Percentiles rank a stretch among this genome's conserved stretches.
Conservation (phyloP, 2,797 vertebrate species). For the Poecilia wingei region DNA sequence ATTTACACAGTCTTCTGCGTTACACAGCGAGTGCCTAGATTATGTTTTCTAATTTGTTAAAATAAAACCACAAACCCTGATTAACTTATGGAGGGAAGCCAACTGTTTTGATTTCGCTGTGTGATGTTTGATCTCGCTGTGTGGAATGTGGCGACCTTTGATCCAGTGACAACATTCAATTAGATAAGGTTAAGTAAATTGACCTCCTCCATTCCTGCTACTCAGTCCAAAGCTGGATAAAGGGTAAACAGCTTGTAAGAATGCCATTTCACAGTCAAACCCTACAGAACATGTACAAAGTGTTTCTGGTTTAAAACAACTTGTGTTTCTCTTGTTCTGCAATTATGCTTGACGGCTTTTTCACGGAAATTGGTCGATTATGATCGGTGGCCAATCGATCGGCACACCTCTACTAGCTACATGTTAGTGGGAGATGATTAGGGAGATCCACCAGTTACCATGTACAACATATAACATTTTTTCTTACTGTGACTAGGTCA, state of each 20-base stretch:
- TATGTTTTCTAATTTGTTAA: constrained; percentile 62
- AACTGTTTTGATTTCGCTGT: constrained; percentile 76
- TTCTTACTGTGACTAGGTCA: neutral
- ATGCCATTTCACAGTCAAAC: constrained; percentile 17
- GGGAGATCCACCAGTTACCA: neutral
- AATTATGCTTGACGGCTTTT: constrained; percentile 21
- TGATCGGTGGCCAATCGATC: too few species aligned
- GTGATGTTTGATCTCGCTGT: constrained; percentile 73
- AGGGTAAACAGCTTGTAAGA: constrained; percentile 65
- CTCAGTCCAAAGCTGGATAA: constrained; percentile 54
- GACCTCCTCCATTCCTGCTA: constrained; percentile 66
- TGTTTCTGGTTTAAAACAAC: constrained; percentile 13
- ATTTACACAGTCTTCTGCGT: constrained; percentile 14
- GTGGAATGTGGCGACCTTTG: constrained; percentile 81
- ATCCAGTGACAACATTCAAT: constrained; percentile 82
- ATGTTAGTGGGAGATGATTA: neutral
- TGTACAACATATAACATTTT: neutral
- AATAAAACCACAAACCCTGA: constrained; percentile 62
- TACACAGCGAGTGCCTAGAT: constrained; percentile 29
- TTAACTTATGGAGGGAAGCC: constrained; percentile 66
- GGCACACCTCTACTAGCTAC: neutral
- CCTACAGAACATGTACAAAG: neutral
- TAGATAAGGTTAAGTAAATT: constrained; percentile 83
- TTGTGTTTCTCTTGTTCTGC: constrained; percentile 13
- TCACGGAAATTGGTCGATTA: too few species aligned